phyloP scores from a whole-genome alignment of 2,888 invertebrate genomes.

The Nemoura dubitans region DNA sequence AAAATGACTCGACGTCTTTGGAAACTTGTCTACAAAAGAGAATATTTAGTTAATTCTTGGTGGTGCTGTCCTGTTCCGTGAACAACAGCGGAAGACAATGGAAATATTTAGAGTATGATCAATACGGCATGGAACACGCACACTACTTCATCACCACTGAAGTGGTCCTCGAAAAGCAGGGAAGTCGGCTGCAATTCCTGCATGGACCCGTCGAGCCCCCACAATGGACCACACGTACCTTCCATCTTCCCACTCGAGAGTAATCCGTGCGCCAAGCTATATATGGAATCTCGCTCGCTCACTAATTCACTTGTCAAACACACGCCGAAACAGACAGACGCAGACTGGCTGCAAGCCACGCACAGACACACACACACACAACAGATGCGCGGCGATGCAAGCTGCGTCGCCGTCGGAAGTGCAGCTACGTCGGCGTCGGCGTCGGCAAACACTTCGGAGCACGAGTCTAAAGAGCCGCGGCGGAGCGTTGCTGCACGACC shows the following conservation, averaged over 20 bases:
- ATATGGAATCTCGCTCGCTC: background rate
- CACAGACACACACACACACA: background rate
- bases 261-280: background rate
- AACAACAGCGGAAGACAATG: slow-evolving; percentile 12
- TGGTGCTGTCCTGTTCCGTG: background rate
- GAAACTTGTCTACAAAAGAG: background rate
- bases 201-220: background rate
- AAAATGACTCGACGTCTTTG: background rate
- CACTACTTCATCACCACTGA: background rate
- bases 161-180: background rate
- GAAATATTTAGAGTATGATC: background rate
- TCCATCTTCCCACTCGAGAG: background rate
- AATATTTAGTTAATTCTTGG: background rate
- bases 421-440: background rate
- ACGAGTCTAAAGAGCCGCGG: slow-evolving; percentile 53
- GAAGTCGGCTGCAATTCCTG: background rate
- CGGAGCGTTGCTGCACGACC: slow-evolving; percentile 49
- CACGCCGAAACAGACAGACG: background rate
- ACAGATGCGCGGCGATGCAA: no score
- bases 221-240: background rate
- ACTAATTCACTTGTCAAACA: background rate
- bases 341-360: background rate
- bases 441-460: background rate
- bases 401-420: background rate
- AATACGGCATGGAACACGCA: slow-evolving; percentile 12